These are phyloP conservation scores for Rhyacophila evoluta DNA, from an alignment of 2,888 invertebrate species.

Conservation along the genomic window DNA sequence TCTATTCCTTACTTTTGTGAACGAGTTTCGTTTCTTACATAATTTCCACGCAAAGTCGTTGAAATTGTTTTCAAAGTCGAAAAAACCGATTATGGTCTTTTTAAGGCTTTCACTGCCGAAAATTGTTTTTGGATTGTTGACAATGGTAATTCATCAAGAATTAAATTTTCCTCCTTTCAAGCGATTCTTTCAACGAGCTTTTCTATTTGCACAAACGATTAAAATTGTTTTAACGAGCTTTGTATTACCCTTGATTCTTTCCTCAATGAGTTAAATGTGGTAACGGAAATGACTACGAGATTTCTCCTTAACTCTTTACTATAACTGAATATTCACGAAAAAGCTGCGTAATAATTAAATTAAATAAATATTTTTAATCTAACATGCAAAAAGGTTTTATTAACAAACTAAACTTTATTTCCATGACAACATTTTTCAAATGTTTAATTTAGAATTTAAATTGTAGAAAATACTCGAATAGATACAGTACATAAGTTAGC, in stretches of 20 bases:
- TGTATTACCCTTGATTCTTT: neutral
- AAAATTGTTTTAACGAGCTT: neutral
- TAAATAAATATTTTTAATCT: too few species aligned
- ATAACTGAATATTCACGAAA: too few species aligned
- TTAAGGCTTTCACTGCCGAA: neutral
- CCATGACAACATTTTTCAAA: too few species aligned
- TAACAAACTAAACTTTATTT: too few species aligned
- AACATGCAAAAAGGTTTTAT: too few species aligned
- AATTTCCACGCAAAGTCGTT: neutral
- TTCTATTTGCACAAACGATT: neutral
- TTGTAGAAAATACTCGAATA: too few species aligned
- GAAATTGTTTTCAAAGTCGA: constrained; percentile 3
- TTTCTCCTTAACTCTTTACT: too few species aligned
- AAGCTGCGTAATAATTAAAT: too few species aligned
- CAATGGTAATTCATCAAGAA: neutral
- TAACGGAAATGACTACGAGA: too few species aligned
- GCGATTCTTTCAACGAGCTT: neutral
- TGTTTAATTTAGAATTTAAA: too few species aligned
- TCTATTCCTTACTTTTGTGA: neutral
- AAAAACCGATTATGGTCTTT: constrained; percentile 14
- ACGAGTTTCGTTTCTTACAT: constrained; percentile 2
- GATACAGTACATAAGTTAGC: too few species aligned
- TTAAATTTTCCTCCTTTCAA: neutral
- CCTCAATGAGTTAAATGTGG: too few species aligned
- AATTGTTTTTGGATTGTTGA: neutral